Evolutionary conservation across 1,140 invertebrate genomes (phyloP).

Genomic region (Idris sp.): DNA sequence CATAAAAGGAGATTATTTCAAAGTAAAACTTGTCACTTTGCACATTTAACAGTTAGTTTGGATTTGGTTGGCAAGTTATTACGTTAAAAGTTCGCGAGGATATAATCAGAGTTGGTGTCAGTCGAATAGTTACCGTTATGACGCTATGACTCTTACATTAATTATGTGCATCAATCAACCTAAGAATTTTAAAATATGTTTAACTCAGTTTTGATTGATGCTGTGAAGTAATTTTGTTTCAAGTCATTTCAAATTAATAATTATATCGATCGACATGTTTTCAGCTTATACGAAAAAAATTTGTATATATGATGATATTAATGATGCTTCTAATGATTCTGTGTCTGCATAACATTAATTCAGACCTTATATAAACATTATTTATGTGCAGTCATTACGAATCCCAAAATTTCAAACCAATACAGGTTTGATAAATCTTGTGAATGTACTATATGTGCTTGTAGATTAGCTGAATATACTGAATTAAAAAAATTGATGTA

Average conservation of each 20-base stretch:
- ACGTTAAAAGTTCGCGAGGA: slow-evolving; percentile 51
- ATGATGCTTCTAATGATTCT: no score
- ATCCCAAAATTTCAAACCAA: no score
- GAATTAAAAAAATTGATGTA: slow-evolving; percentile 1
- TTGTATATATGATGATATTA: no score
- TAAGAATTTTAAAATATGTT: slow-evolving; percentile 11
- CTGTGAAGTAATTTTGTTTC: no score
- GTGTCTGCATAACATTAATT: no score
- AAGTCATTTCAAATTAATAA: no score
- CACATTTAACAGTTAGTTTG: slow-evolving; percentile 38
- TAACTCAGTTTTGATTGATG: no score
- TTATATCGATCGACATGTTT: no score
- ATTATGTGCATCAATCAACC: slow-evolving; percentile 23
- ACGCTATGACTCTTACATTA: slow-evolving; percentile 17
- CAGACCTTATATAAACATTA: no score
- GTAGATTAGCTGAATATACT: not conserved
- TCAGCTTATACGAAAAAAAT: no score
- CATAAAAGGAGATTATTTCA: slow-evolving; percentile 28
- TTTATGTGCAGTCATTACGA: no score
- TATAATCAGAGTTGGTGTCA: slow-evolving; percentile 45
- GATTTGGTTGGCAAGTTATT: slow-evolving; percentile 54
- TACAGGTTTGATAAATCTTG: not conserved
- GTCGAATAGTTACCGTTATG: slow-evolving; percentile 29
- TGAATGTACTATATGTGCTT: not conserved
- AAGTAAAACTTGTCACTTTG: slow-evolving; percentile 33